Evolutionary conservation across 2,797 vertebrate genomes (phyloP).

Genomic region (Pangasius mekongensis): DNA sequence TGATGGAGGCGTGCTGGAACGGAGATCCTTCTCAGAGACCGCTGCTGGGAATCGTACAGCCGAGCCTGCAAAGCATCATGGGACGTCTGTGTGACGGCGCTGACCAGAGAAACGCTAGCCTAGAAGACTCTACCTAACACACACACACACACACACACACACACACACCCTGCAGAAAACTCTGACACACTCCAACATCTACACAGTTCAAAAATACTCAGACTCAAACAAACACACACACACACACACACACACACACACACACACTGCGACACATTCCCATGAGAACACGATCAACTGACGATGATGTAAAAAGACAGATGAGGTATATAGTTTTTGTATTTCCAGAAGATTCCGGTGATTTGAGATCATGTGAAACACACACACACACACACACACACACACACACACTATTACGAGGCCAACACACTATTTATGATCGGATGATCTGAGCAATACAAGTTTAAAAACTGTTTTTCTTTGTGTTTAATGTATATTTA

Average conservation of each 20-base stretch:
- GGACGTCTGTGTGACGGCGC: slow-evolving; percentile 83
- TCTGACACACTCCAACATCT: not conserved
- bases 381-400: slow-evolving; percentile 2
- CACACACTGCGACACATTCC: slow-evolving; percentile 18
- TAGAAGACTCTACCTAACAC: slow-evolving; percentile 89
- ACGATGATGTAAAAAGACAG: slow-evolving; percentile 5
- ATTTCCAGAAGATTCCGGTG: not conserved
- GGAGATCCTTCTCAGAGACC: slow-evolving; percentile 91
- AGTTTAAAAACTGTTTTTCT: slow-evolving; percentile 60
- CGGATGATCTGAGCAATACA: slow-evolving; percentile 63
- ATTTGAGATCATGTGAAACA: not conserved
- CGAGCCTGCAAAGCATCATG: slow-evolving; percentile 91
- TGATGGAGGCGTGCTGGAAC: slow-evolving; percentile 98
- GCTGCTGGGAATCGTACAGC: slow-evolving; percentile 93
- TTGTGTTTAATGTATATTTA: slow-evolving; percentile 71
- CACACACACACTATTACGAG: slow-evolving; percentile 49
- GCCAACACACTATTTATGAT: slow-evolving; percentile 75
- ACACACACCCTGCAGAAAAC: not conserved
- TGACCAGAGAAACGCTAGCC: slow-evolving; percentile 75
- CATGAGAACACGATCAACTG: slow-evolving; percentile 6
- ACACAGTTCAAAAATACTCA: not conserved
- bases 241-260: not conserved
- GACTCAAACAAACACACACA: slow-evolving; percentile 29
- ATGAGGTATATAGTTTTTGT: slow-evolving; percentile 55
- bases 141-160: too few species aligned